phyloP scores from a whole-genome alignment of 2,797 vertebrate species.

The Myripristis jacobus region DNA sequence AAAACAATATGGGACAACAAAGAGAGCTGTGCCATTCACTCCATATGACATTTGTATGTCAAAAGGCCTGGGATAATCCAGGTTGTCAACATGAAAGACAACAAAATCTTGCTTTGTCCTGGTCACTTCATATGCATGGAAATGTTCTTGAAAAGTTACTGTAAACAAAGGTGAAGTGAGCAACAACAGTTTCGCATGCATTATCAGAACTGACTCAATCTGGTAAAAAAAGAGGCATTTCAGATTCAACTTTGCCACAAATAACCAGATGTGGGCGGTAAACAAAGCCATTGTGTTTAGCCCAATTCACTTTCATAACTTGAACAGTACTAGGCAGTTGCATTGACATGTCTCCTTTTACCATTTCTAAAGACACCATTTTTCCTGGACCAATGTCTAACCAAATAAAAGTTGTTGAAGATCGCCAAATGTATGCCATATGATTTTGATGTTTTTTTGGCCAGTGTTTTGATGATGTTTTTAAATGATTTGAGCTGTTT shows the following conservation, averaged over 20 bases:
- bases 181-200: constrained; percentile 17
- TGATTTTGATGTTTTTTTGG: constrained; percentile 44
- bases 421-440: constrained; percentile 28
- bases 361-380: constrained; percentile 44
- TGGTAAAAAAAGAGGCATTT: constrained; percentile 40
- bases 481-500: constrained; percentile 41
- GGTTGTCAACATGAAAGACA: constrained; percentile 35
- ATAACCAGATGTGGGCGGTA: constrained; percentile 19
- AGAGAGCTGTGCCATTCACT: constrained; percentile 34
- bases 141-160: constrained; percentile 44
- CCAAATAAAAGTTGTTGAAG: constrained; percentile 27
- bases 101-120: constrained; percentile 28
- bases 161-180: constrained; percentile 42
- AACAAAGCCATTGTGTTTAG: constrained; percentile 25
- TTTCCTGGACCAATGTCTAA: constrained; percentile 46
- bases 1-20: constrained; percentile 47
- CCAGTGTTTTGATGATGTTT: constrained; percentile 54
- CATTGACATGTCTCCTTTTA: constrained; percentile 26
- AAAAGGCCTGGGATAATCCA: constrained; percentile 42
- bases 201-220: constrained; percentile 44
- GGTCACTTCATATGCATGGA: constrained; percentile 47
- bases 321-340: constrained; percentile 17
- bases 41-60: constrained; percentile 45
- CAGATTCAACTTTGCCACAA: constrained; percentile 34
- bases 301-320: constrained; percentile 39